A percentile compares a stretch with the other conserved stretches of the same genome.
Evolutionary conservation across 2,888 invertebrate species (phyloP).

Genomic region (Atherix ibis): DNA sequence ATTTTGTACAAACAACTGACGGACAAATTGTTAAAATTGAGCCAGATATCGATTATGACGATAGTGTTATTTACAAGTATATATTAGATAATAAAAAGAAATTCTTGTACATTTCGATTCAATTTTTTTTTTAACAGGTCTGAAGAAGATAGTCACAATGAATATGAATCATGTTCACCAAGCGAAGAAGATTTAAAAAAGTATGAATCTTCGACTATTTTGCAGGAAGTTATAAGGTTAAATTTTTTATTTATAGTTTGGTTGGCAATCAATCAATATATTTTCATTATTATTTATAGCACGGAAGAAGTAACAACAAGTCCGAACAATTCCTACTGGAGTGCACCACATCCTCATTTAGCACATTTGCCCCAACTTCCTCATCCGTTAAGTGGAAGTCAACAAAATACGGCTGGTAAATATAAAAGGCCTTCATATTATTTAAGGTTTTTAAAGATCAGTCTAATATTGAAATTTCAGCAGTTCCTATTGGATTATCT

Average conservation of each 20-base stretch:
- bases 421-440: too few relatives aligned
- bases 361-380: slow-evolving; percentile 42
- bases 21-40: slow-evolving; percentile 32
- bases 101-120: too few relatives aligned
- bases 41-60: slow-evolving; percentile 30
- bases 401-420: slow-evolving; percentile 15
- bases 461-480: slow-evolving; percentile 8
- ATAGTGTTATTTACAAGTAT: slow-evolving; percentile 33
- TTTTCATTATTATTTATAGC: too few relatives aligned
- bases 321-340: slow-evolving; percentile 32
- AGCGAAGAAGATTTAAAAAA: slow-evolving; percentile 55
- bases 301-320: slow-evolving; percentile 30
- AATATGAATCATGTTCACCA: slow-evolving; percentile 58
- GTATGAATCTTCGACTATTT: slow-evolving; percentile 44
- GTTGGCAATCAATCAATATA: too few relatives aligned
- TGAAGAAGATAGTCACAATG: slow-evolving; percentile 50
- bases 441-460: not conserved
- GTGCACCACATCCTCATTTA: slow-evolving; percentile 41
- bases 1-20: slow-evolving; percentile 26
- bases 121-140: too few relatives aligned
- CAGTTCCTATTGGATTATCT: slow-evolving; percentile 13
- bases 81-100: too few relatives aligned
- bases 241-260: too few relatives aligned
- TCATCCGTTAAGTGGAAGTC: slow-evolving; percentile 30
- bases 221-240: slow-evolving; percentile 58